These are phyloP conservation scores for Notocelia uddmanniana DNA, from an alignment of 2,888 invertebrate genomes.

Conservation along the genomic window DNA sequence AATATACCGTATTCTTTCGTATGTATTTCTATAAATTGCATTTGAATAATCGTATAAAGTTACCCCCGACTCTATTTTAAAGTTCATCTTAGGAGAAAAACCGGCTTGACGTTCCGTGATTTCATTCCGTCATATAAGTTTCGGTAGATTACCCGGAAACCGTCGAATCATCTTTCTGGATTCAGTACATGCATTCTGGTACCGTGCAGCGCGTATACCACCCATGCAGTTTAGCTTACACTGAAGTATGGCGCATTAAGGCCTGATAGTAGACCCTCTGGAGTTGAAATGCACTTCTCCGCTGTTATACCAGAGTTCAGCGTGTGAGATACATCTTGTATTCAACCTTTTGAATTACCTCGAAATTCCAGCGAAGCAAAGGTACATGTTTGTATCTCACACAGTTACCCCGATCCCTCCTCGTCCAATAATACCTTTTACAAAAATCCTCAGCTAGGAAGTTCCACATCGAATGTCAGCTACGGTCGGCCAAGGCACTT, in stretches of 20 bases:
- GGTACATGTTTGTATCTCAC: not conserved
- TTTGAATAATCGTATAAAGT: too few relatives aligned
- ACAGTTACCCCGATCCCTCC: conserved; percentile 10
- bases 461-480: conserved; percentile 1
- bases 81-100: not conserved
- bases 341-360: not conserved
- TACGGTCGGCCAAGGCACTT: not conserved
- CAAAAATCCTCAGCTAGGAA: conserved; percentile 3
- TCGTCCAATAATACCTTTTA: conserved; percentile 7
- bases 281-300: not conserved
- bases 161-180: not conserved
- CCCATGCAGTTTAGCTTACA: not conserved
- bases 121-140: not conserved
- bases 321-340: conserved; percentile 9
- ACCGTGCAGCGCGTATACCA: not conserved
- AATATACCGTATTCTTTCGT: too few relatives aligned
- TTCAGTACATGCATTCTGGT: not conserved
- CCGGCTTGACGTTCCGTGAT: not conserved
- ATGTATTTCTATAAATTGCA: too few relatives aligned
- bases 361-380: not conserved
- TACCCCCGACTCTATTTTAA: not conserved
- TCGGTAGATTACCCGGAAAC: not conserved
- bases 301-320: not conserved
- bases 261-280: not conserved
- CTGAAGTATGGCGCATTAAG: not conserved